Base-by-base conservation (phyloP, 2,797 vertebrate genomes). In the Eospalax fontanierii region DNA sequence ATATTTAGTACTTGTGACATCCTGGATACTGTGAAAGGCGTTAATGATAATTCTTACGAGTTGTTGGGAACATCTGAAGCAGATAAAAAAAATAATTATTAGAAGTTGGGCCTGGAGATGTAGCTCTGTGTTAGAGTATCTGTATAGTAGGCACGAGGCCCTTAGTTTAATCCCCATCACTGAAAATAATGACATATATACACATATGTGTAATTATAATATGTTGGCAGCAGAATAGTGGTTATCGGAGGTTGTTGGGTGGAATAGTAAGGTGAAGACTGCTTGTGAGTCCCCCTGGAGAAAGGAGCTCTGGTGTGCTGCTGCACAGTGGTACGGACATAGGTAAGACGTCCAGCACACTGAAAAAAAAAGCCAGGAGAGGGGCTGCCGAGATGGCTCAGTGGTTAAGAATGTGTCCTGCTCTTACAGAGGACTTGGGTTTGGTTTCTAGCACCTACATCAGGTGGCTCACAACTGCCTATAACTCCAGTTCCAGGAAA, bases 51-150 rank as follows among this genome's bases (percentile, higher is more conserved):
- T 73, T 57, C 63, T 78, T 26, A 26, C 7, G 57, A 61, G 14
- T 57, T 33, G 38, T 57, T 89, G 68, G 54, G n/a, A 59, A 73
- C 33, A n/a, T 59, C 35, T 40, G 54, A 35, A 35, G 74, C 7
- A 82, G 35, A 79, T 43, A 40, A 87, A 90, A 87, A 93, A 63
- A 76, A 26, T 30, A 74, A 71, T 73, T 65, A 61, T 30, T 21
- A 35, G 71, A 35, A 19, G 50, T 8, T 59, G 50, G 46, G 26
- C 16, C 54, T 30, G 35, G 50, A 28, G 12, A 28, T 50, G 28
- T 5, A n/a, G 86, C 38, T 75, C 57, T 26, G 57, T 30, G 18
- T 21, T 2, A 10, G 19, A 61, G 35, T 14, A 43, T 54, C 6
- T 63, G 59, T 43, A 30, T 35, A 76, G 59, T 73, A 76, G 1